Evolutionary conservation across 2,113 vertebrate genomes (phyloP), one percentile per base, ranked within the genome.

Genomic region (Hypocryptadius cinnamomeus): DNA sequence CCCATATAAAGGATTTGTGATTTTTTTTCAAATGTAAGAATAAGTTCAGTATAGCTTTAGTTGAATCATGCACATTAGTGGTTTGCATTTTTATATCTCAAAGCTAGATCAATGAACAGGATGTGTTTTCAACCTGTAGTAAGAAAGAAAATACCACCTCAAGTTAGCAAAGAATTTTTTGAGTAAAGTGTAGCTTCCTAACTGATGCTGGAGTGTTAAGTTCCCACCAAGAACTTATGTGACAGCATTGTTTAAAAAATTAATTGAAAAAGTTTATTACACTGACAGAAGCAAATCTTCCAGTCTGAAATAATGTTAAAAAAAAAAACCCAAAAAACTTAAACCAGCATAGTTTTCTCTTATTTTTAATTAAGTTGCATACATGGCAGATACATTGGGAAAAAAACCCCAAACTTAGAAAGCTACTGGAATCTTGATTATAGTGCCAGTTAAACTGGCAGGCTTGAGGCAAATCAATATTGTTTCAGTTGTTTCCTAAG

Each of bases 401-500:
- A 68, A 85, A 85, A 50, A 4, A 1, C 0, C 14, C 3, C 20
- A 63, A 66, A 50, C 20, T 48, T 59, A 44, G 8, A 80, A 72
- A 87, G 65, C 39, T 77, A 23, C n/a, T 83, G 40, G 51, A 74
- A 61, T 71, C 44, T 65, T 81, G 37, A 56, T 37, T 31, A 15
- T 42, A 27, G 20, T 81, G 39, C 64, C 33, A 37, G 35, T 73
- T 80, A 63, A 90, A 77, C 48, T 78, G 78, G 9, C 51, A 91
- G 53, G 37, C 54, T 87, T 87, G 59, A 81, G 65, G 48, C 44
- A 85, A 85, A 74, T 81, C 59, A 69, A 3, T 87, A 65, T 87
- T 87, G 45, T 91, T 84, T 94, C 94, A 84, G 50, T 85, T 94
- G 79, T 76, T 89, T 94, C 71, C 57, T 51, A 72, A 19, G 63